Conservation (phyloP, 2,888 invertebrate species). For the Eristalis intricaria region DNA sequence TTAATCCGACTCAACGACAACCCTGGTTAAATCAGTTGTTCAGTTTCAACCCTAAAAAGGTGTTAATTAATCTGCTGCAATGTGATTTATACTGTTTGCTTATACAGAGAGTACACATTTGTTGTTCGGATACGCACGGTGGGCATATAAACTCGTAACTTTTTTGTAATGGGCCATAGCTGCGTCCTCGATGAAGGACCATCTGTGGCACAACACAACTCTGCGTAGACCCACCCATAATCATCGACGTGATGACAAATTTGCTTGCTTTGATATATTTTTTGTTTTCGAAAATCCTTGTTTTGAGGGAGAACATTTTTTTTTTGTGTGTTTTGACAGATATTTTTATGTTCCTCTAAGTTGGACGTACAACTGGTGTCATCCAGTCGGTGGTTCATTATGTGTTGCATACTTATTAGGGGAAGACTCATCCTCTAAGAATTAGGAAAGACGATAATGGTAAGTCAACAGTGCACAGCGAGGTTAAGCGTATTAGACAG, state of each 20-base stretch:
- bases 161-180: constrained; percentile 16
- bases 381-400: constrained; percentile 1
- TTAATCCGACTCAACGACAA: constrained; percentile 57
- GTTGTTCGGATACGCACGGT: constrained; percentile 20
- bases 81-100: constrained; percentile 72
- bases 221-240: constrained; percentile 45
- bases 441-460: background rate
- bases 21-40: constrained; percentile 59
- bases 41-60: constrained; percentile 66
- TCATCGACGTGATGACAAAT: constrained; percentile 70
- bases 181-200: constrained; percentile 20
- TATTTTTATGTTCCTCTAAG: constrained; percentile 45
- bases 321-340: constrained; percentile 29
- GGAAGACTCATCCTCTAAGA: background rate
- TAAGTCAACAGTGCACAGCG: background rate
- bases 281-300: background rate
- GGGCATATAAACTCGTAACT: constrained; percentile 1
- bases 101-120: constrained; percentile 41
- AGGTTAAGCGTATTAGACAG: background rate
- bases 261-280: constrained; percentile 39
- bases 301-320: background rate
- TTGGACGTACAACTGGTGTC: constrained; percentile 15
- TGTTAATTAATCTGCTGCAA: constrained; percentile 72
- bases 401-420: constrained; percentile 20
- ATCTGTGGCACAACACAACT: constrained; percentile 57